Evolutionary conservation across 2,113 vertebrate species (phyloP), one percentile per base, ranked within the genome.

Genomic region (Halichoerus grypus): DNA sequence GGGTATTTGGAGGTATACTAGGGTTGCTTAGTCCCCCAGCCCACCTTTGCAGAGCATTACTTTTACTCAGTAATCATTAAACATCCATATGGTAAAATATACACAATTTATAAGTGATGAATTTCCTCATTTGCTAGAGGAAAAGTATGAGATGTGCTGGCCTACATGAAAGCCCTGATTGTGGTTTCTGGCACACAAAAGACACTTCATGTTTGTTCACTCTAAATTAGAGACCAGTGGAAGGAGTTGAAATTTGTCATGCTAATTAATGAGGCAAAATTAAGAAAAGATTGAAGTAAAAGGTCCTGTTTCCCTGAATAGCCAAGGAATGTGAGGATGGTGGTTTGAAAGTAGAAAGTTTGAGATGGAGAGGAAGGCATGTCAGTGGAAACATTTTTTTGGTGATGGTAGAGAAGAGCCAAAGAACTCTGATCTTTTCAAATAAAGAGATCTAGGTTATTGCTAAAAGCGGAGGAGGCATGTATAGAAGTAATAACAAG

Each of bases 261-360:
- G 72, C 3, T 94, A 88, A 79, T 72, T 81, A 77, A 67, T 94
- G 39, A 42, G 72, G 7, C 67, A 90, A 12, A 79, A 36, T 90
- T 95, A 14, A 83, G 49, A 94, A 90, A 82, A 72, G 28, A 31
- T 31, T 95, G 49, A 93, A 69, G 69, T 94, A 74, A 80, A 92
- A 94, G 33, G 16, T 36, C 59, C 33, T 36, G 31, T 19, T 94
- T 96, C 26, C 65, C 51, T 26, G 53, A 88, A 74, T 18, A 65
- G 72, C 12, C 55, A 65, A 53, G 49, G 18, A 83, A 49, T 80
- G 77, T 42, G n/a, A 77, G 86, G 36, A 53, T 81, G 46, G 16
- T 89, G 22, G 24, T 72, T 94, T 94, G 15, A 88, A 88, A 81
- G 59, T 89, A 65, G 59, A 77, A 94, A 18, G n/a, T 65, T 86